Base-by-base conservation (phyloP, 2,113 vertebrate species). In the Myodes glareolus region DNA sequence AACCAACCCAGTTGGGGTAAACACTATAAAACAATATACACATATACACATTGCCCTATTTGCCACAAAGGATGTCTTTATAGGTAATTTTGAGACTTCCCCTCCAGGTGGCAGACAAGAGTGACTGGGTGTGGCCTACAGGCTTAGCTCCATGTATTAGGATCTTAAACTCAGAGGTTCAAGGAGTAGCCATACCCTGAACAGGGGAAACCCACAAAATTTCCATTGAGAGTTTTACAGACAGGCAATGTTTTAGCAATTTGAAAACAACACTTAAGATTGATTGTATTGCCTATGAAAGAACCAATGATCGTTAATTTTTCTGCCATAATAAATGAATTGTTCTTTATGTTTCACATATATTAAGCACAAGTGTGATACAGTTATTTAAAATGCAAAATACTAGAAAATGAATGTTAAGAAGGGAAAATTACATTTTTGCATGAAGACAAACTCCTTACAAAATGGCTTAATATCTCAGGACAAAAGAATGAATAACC, bases 341-440 rank as follows among this genome's bases (percentile, higher is more conserved):
- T 88, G 93, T 70, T 91, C 55, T 95, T 96, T 97, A 78, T 97
- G 98, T 98, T 98, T 93, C 70, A 94, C 97, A 90, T 98, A 91
- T 98, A 96, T 95, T 96, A 98, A 99, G 98, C 99, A 99, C 98
- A 98, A 98, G 93, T 94, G 86, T 96, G 91, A 95, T 94, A 92
- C 90, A 98, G 87, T 96, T 98, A 29, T 96, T 86, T 99, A 98
- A 98, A 98, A 98, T 91, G 98, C 95, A 98, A 98, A 98, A 92
- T 93, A 94, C 80, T 98, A 96, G 90, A 80, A 98, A 80, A 95
- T 98, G 97, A 98, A 98, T 99, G 98, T 98, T 98, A 98, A 98
- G 92, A 95, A 98, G 92, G 97, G 87, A 96, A 98, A 97, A 98
- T 98, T 97, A 97, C 97, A 97, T 97, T 98, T 63, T 98, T 98